These are phyloP conservation scores for Drosophila kurseongensis DNA, from an alignment of 1,140 invertebrate genomes.

Conservation along the genomic window DNA sequence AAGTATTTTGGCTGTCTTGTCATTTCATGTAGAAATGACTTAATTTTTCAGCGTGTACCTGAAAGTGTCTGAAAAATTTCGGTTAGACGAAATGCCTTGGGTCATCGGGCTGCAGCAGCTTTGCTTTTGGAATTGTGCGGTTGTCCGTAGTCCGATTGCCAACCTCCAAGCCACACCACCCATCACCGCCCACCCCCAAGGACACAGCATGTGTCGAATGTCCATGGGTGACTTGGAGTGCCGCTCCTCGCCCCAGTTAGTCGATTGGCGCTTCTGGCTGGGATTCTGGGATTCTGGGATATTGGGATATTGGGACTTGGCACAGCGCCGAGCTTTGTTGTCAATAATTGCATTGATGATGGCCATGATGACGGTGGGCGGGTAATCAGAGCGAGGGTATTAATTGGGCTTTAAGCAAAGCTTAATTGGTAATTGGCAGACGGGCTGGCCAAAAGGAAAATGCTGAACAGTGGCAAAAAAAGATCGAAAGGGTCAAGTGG, in stretches of 20 bases:
- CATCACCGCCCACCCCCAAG: neutral
- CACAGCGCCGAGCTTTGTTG: constrained; percentile 72
- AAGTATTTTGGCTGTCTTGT: too few relatives aligned
- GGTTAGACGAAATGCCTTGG: constrained; percentile 20
- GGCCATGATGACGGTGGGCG: constrained; percentile 24
- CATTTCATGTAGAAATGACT: too few relatives aligned
- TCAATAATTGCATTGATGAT: constrained; percentile 81
- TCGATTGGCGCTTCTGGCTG: constrained; percentile 43
- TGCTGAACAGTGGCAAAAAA: constrained; percentile 12
- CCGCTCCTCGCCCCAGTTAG: constrained; percentile 35
- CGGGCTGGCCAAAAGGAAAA: constrained; percentile 6
- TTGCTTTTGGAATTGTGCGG: constrained; percentile 18
- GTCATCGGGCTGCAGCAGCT: constrained; percentile 23
- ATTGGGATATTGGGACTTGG: constrained; percentile 49
- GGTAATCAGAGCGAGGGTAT: constrained; percentile 37
- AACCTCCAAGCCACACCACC: neutral
- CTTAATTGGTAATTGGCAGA: constrained; percentile 75
- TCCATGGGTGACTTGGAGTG: constrained; percentile 32
- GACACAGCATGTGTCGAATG: constrained; percentile 6
- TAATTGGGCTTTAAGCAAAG: constrained; percentile 79
- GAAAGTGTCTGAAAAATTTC: neutral
- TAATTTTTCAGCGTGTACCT: neutral
- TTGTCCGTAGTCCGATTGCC: neutral
- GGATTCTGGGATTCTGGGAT: constrained; percentile 30
- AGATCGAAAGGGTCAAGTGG: constrained; percentile 31